phyloP scores from a whole-genome alignment of 2,888 invertebrate species.

The Gryllus longicercus region DNA sequence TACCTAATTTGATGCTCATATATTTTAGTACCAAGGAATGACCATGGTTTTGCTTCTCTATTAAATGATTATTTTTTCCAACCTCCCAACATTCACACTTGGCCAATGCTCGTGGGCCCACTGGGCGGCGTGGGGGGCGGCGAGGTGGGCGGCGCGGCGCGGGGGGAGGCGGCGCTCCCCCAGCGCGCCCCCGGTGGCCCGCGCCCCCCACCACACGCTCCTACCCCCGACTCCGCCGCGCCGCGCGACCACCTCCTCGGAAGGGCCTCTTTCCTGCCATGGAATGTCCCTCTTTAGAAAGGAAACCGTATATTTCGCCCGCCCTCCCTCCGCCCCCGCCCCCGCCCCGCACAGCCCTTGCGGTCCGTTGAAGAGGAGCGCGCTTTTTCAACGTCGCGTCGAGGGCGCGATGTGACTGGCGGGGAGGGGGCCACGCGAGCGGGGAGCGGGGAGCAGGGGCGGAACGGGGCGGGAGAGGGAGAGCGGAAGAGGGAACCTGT shows the following conservation, averaged over 20 bases:
- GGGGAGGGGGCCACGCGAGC: not conserved
- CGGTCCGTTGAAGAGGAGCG: not conserved
- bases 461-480: not conserved
- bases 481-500: not conserved
- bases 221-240: not conserved
- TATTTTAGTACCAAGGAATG: too few relatives aligned
- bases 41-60: too few relatives aligned
- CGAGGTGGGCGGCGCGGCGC: not conserved
- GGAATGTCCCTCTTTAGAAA: constrained; percentile 11
- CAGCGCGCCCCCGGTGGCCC: not conserved
- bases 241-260: not conserved
- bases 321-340: not conserved
- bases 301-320: constrained; percentile 1
- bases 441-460: not conserved
- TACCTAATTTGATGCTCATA: too few relatives aligned
- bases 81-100: too few relatives aligned
- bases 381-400: not conserved
- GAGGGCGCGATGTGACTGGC: not conserved
- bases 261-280: not conserved
- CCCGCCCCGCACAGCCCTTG: not conserved
- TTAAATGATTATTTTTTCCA: too few relatives aligned
- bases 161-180: not conserved
- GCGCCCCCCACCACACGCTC: not conserved
- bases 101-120: too few relatives aligned
- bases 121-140: too few relatives aligned